Evolutionary conservation across 2,888 invertebrate species (phyloP), one percentile per base, ranked within the genome.

Genomic region (Macaria notata): DNA sequence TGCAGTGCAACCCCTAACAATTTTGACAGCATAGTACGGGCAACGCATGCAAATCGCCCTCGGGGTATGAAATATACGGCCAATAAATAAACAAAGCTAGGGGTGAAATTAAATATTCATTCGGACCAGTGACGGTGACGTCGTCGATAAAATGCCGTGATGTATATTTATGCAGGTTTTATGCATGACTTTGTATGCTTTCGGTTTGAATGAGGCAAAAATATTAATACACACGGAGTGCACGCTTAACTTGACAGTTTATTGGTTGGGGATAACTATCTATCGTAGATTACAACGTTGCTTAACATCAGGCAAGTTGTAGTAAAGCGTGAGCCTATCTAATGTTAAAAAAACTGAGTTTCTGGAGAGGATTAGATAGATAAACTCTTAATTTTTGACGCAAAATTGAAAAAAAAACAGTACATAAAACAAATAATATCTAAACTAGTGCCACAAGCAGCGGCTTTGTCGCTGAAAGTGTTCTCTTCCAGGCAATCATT

Each of bases 101-200:
- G 90, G 90, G 88, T 88, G 86, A 86, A 85, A 86, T 88, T 88
- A 90, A 88, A 89, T 90, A 90, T 91, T 88, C 88, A 90, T 87
- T 79, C 68, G 63, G 65, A 61, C 55, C 75, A 82, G 86, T 81
- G 59, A 54, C 59, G 84, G 74, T 76, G 84, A 63, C 62, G 49
- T 54, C 54, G 59, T 66, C 65, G 65, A 64, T 66, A 62, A 61
- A 64, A 59, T 63, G 43, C 41, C 38, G 38, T 61, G 56, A 63
- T 57, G 59, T 54, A 59, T 55, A 45, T 59, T 54, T 54, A 54
- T 57, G 52, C 45, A 39, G 6, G 4, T 49, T 58, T 58, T 54
- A 58, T 58, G 59, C 57, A 57, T 54, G 56, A 60, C 36, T 58
- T 46, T 58, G 44, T 33, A 19, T 59, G 29, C 55, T 67, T 66